Base-by-base conservation (phyloP, 92 coral and sea anemone genomes). In the Porites divaricata region DNA sequence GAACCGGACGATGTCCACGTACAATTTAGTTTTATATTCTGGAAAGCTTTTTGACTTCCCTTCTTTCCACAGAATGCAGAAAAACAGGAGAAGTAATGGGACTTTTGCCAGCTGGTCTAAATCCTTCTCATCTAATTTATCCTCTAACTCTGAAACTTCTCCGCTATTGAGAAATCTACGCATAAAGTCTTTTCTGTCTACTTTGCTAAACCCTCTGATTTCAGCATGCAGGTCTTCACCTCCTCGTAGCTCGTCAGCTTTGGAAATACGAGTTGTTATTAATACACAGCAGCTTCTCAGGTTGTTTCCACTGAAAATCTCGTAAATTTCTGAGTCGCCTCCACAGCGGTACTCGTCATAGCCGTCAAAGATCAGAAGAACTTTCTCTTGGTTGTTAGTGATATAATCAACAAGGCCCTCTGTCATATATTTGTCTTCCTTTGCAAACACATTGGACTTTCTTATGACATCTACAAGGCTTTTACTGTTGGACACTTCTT, bases 31-130 rank as follows among this genome's bases (percentile, higher is more conserved):
- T 8, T 61, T 49, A 26, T 59, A 61, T 9, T 57, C 9, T 8
- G 16, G 24, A 0, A 24, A 4, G 8, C 57, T 12, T 10, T 19
- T 8, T 35, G 45, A 35, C 7, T 59, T 41, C 28, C 14, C 73
- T 49, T 81, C 26, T 20, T 25, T 72, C 86, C 86, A 81, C 86
- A 81, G 21, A 24, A 71, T 45, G 21, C 86, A 81, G 48, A 54
- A 74, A 50, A 81, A 81, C 53, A 69, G 86, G 19, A 22, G 26
- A 6, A 81, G 61, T 61, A 81, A 48, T 21, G 86, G 86, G 11
- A 72, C 79, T 48, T 22, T 26, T 2, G 79, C 86, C 11, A 63
- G 52, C 4, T 35, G 0, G 13, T 72, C 53, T 1, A 0, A 0
- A 17, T 14, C 16, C 1, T 0, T 41, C 57, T 26, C 12, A 7